Base-by-base conservation (phyloP, 2,797 vertebrate genomes). In the Aeoliscus strigatus region DNA sequence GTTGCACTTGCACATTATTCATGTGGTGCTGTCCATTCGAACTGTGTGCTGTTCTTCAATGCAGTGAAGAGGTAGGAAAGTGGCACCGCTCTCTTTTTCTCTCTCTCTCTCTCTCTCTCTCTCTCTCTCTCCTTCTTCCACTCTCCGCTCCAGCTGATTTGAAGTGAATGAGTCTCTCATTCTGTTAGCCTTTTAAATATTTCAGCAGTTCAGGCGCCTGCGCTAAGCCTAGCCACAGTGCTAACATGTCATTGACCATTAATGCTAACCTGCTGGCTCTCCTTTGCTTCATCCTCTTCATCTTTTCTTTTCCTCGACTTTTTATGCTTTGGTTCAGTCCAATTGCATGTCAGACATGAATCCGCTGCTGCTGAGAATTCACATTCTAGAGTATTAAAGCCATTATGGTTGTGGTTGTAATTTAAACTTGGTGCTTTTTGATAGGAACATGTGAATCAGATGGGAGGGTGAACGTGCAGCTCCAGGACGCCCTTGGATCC, bases 171-270 rank as follows among this genome's bases (percentile, higher is more conserved):
- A 77, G 58, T 70, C 79, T 79, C 70, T 82, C 70, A 48, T 74
- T 73, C 70, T 54, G 72, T 72, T 57, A 30, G 60, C 60, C 59
- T 8, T 42, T 60, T 85, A 82, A 83, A 89, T 88, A 85, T 88
- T 88, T 86, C 77, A 89, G 66, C 71, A 73, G 66, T 48, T 57
- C 58, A 65, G 57, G 73, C 27, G 45, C 65, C 63, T 72, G 62
- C 21, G 61, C 59, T 54, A 44, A 60, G 71, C 70, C 72, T 48
- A 70, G 77, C 77, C 68, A 31, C 69, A 50, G 73, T 25, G 55
- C 73, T 74, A 72, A 75, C 68, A 63, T 82, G 82, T 79, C 82
- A 75, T 52, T 86, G 85, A 84, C 80, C 80, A 82, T 87, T 87
- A 87, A 77, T 80, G 81, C 79, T 81, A 80, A 84, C 72, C 69